phyloP scores from a whole-genome alignment of 2,797 vertebrate genomes.

The Acanthiza pusilla region DNA sequence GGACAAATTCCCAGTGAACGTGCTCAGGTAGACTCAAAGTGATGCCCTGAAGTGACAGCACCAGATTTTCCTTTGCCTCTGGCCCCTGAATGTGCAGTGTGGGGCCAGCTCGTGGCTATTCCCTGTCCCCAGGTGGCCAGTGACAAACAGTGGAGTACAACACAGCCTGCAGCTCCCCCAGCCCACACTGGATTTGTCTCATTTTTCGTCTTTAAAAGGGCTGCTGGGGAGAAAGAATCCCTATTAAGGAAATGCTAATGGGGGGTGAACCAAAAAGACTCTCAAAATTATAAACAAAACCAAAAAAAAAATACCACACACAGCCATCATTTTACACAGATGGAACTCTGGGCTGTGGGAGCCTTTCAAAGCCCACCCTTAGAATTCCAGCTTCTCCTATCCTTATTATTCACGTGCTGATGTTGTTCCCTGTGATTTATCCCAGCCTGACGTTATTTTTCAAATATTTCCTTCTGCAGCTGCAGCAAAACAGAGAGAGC shows the following conservation, averaged over 20 bases:
- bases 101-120: not conserved
- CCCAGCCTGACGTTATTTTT: not conserved
- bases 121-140: not conserved
- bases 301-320: not conserved
- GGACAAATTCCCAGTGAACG: too few species aligned
- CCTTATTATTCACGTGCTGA: not conserved
- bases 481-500: not conserved
- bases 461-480: not conserved
- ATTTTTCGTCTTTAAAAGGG: not conserved
- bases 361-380: not conserved
- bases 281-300: not conserved
- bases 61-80: not conserved
- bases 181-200: not conserved
- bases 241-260: not conserved
- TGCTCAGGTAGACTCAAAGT: not conserved
- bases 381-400: not conserved
- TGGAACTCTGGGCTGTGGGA: not conserved
- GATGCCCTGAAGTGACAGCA: not conserved
- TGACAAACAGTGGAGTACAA: not conserved
- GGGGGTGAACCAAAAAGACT: not conserved
- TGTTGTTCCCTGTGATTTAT: not conserved
- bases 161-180: not conserved
- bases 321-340: not conserved
- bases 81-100: too few species aligned
- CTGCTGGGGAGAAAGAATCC: not conserved